Conservation (phyloP, 2,888 invertebrate species). For the Apodemia duryi region DNA sequence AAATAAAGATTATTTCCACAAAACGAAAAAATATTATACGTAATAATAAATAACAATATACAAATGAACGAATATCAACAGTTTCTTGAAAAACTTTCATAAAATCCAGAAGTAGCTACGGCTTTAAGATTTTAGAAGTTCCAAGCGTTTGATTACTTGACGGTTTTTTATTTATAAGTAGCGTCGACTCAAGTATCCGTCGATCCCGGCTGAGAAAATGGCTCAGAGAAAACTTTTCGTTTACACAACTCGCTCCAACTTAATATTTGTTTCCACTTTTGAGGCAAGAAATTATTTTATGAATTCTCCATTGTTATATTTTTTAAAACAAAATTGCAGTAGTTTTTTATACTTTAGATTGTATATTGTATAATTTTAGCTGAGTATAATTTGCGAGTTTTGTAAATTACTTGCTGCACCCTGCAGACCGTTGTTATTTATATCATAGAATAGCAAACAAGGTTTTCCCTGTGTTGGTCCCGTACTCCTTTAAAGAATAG, state of each 20-base stretch:
- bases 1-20: too few relatives aligned
- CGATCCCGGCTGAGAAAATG: slow-evolving; percentile 8
- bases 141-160: slow-evolving; percentile 6
- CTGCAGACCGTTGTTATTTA: too few relatives aligned
- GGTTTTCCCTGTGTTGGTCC: too few relatives aligned
- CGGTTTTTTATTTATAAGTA: slow-evolving; percentile 11
- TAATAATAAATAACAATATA: neutral
- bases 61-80: neutral
- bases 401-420: neutral
- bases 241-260: neutral
- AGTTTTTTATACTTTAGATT: neutral
- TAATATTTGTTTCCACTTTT: slow-evolving; percentile 12
- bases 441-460: too few relatives aligned
- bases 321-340: neutral
- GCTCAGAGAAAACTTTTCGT: neutral
- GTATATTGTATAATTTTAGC: neutral
- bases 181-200: neutral
- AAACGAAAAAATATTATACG: neutral
- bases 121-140: neutral
- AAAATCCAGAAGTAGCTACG: neutral
- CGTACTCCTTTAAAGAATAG: too few relatives aligned
- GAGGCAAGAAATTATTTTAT: slow-evolving; percentile 4
- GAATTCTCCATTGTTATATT: neutral
- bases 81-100: neutral
- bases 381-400: neutral